Evolutionary conservation across 2,113 vertebrate species (phyloP).

Genomic region (Burhinus oedicnemus): DNA sequence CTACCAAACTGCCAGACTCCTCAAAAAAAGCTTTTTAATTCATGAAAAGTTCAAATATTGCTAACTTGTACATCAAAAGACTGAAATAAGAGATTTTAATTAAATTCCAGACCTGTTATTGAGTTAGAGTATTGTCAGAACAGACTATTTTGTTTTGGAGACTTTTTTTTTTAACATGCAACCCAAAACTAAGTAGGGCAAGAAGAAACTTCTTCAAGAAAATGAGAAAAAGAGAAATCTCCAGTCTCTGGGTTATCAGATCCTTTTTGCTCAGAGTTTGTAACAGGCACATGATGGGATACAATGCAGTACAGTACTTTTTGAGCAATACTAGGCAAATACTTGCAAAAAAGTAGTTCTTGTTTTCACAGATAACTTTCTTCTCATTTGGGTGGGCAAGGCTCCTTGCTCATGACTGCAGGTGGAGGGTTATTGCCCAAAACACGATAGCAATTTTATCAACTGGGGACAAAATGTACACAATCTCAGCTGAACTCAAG

Average conservation of each 20-base stretch:
- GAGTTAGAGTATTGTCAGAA: not conserved
- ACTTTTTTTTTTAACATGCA: not conserved
- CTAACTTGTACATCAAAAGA: not conserved
- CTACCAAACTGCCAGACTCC: not conserved
- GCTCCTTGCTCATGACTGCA: not conserved
- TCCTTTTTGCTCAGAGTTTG: not conserved
- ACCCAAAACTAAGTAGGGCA: not conserved
- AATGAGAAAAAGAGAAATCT: not conserved
- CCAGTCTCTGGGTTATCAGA: not conserved
- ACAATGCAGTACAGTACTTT: not conserved
- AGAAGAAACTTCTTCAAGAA: not conserved
- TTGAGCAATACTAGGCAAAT: not conserved
- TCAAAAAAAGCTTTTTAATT: not conserved
- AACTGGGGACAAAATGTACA: not conserved
- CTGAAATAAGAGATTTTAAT: slow-evolving; percentile 17
- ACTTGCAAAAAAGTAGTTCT: not conserved
- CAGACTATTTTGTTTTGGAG: not conserved
- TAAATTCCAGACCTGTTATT: not conserved
- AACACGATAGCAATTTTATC: not conserved
- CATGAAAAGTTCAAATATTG: not conserved
- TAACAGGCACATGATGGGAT: not conserved
- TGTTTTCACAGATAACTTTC: not conserved
- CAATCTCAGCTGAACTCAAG: not conserved
- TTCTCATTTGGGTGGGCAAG: not conserved
- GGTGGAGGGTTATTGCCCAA: not conserved